phyloP scores from a whole-genome alignment of 1,140 invertebrate species.

The Xylocopa sonorina region DNA sequence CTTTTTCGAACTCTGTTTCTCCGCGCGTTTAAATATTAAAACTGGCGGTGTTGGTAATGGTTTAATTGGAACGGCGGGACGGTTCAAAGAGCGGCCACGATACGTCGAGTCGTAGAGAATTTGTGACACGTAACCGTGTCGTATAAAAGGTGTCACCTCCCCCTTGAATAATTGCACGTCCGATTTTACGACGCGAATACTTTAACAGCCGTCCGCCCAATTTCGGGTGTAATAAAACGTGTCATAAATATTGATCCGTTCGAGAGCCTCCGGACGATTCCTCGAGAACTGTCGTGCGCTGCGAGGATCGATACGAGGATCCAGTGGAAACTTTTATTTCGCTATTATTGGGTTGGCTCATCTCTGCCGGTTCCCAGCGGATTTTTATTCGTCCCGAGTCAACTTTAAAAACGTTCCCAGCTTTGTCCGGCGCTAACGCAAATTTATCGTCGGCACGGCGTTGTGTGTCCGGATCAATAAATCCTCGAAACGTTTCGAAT shows the following conservation, averaged over 20 bases:
- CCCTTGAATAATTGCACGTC: background rate
- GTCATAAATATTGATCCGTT: constrained; percentile 1
- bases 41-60: background rate
- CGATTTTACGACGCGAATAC: background rate
- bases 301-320: background rate
- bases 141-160: background rate
- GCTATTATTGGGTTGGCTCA: background rate
- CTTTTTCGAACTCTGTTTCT: background rate
- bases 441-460: background rate
- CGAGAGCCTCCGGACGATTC: background rate
- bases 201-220: background rate
- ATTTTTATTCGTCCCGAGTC: background rate
- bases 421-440: background rate
- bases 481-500: background rate
- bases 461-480: constrained; percentile 1
- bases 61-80: too few species aligned
- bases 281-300: background rate
- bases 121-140: background rate
- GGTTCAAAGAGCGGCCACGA: too few species aligned
- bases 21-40: background rate
- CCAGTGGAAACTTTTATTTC: constrained; percentile 8
- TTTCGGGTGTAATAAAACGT: constrained; percentile 15
- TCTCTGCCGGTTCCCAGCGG: background rate
- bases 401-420: constrained; percentile 1
- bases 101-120: background rate